Conservation (phyloP, 2,797 vertebrate species). For the Sebastes diaconus region DNA sequence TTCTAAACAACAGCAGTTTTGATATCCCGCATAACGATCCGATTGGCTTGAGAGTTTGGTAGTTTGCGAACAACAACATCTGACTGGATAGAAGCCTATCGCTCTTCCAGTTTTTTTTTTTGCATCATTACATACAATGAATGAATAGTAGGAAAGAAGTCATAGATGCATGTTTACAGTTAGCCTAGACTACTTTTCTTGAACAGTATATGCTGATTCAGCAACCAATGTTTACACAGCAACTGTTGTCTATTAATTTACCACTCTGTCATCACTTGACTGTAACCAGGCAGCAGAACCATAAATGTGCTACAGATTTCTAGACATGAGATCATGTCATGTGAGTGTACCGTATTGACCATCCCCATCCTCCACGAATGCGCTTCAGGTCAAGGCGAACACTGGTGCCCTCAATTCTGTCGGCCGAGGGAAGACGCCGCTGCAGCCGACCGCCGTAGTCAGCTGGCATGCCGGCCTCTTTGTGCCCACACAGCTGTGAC, state of each 20-base stretch:
- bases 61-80: background rate
- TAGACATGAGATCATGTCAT: constrained; percentile 30
- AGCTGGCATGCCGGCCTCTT: constrained; percentile 26
- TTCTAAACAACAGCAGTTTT: background rate
- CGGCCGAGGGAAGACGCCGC: background rate
- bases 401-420: background rate
- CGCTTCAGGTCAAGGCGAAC: constrained; percentile 18
- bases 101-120: background rate
- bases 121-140: background rate
- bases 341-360: background rate
- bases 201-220: background rate
- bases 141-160: background rate
- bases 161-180: background rate
- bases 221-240: background rate
- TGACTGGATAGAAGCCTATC: background rate
- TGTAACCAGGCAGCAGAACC: constrained; percentile 9
- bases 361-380: constrained; percentile 10
- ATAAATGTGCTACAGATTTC: constrained; percentile 11
- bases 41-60: background rate
- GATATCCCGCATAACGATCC: background rate
- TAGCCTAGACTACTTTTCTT: background rate
- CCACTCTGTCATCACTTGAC: background rate
- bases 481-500: constrained; percentile 67
- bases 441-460: constrained; percentile 1
- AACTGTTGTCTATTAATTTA: constrained; percentile 20